Evolutionary conservation across 2,888 invertebrate genomes (phyloP), one percentile per base, ranked within the genome.

Genomic region (Drosophila niveifrons): DNA sequence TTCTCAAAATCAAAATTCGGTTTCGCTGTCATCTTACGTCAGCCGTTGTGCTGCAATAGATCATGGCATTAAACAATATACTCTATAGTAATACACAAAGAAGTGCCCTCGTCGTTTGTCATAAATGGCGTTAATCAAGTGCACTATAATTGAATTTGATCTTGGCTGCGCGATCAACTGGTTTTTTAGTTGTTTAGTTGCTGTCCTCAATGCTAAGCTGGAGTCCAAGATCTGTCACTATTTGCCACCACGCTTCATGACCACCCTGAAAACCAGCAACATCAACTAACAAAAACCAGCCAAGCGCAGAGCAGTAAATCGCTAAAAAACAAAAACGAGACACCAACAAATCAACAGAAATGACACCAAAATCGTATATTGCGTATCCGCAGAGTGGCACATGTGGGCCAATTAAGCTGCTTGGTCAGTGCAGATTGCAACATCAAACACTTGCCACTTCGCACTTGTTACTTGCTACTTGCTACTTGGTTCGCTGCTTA

Each of bases 1-100:
- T 89, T 90, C 67, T 90, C 89, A 66, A 85, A 90, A 15, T 78
- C 74, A 57, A 92, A 91, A 68, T 88, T 91, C 18, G 91, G 91
- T 58, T 89, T 91, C 8, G 88, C 72, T 43, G 90, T 66, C 91
- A 91, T 92, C 63, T 52, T 57, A 10, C 9, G 9, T 41, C 23
- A 6, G 52, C 23, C 39, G 34, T 15, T 65, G 44, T 65, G 44
- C 76, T 72, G 72, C 31, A 63, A 65, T 3, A 50, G 4, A 46
- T 11, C 17, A 15, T 15, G 7, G 36, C 23, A 23, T 43, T 1
- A 6, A 0, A n/a, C 6, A 23, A 18, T 10, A 46, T 23, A 4
- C 23, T 23, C 0, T 23, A 23, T 23, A 18, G 10, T 31, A 11
- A 31, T 6, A 1, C 3, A 36, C n/a, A 36, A 36, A 44, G 29